Percentiles rank a stretch among this genome's conserved stretches.
Evolutionary conservation across 2,797 vertebrate species (phyloP).

Genomic region (Sphenodon punctatus): DNA sequence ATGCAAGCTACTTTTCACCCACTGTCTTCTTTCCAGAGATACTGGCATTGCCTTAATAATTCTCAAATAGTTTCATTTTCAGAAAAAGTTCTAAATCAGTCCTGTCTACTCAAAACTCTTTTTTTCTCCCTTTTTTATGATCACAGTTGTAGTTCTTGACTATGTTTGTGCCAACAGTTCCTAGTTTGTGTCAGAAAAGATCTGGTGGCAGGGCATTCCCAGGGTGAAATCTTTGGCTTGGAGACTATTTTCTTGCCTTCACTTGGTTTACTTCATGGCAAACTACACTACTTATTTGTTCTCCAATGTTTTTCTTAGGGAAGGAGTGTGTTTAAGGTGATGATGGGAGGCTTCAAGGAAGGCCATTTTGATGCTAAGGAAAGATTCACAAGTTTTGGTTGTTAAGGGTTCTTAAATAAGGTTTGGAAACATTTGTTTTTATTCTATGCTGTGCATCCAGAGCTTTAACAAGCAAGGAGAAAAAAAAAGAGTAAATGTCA

Average conservation of each 20-base stretch:
- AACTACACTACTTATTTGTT: not conserved
- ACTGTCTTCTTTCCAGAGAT: not conserved
- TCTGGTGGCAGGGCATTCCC: accelerated
- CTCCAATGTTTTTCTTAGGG: not conserved
- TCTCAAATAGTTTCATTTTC: accelerated
- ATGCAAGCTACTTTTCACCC: no score
- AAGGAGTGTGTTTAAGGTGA: not conserved
- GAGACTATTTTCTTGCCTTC: not conserved
- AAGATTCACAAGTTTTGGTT: no score
- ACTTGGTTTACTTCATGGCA: not conserved
- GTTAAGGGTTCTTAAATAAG: no score
- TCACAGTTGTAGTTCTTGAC: not conserved
- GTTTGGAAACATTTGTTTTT: no score
- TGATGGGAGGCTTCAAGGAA: accelerated
- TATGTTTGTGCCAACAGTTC: accelerated
- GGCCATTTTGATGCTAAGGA: no score
- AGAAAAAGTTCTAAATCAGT: not conserved
- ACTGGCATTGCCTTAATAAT: not conserved
- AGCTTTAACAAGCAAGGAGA: no score
- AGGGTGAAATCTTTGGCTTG: not conserved
- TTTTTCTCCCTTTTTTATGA: accelerated
- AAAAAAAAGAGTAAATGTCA: no score
- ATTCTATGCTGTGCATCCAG: no score
- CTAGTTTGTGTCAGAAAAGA: not conserved
- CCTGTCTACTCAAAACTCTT: accelerated